phyloP scores from a whole-genome alignment of 2,797 vertebrate genomes.

The Phrynocephalus forsythii region DNA sequence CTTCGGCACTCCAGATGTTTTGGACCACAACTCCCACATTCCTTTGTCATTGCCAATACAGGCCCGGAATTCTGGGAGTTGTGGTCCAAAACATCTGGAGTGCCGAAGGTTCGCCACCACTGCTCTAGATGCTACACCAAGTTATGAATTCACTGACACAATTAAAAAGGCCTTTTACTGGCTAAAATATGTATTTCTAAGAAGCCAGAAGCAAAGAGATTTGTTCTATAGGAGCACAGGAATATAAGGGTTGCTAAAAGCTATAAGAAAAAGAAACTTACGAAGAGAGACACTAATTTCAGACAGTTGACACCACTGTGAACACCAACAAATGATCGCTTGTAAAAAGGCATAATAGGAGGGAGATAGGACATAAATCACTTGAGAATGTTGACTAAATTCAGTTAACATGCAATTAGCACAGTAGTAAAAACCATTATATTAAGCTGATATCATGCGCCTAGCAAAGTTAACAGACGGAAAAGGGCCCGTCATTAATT shows the following conservation, averaged over 20 bases:
- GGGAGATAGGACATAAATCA: conserved; percentile 57
- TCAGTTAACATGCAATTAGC: conserved; percentile 70
- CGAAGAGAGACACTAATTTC: conserved; percentile 75
- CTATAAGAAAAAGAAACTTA: conserved; percentile 75
- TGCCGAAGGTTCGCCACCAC: too few species aligned
- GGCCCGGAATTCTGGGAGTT: too few species aligned
- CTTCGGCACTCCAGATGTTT: too few species aligned
- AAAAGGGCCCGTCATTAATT: conserved; percentile 39
- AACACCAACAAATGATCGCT: conserved; percentile 75
- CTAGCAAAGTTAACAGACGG: conserved; percentile 51
- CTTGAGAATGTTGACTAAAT: conserved; percentile 58
- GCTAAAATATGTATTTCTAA: conserved; percentile 41
- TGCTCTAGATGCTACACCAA: not conserved
- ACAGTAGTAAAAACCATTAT: conserved; percentile 65
- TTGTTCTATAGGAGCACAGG: conserved; percentile 57
- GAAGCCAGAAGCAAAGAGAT: conserved; percentile 50
- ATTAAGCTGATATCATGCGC: conserved; percentile 63
- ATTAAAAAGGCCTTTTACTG: conserved; percentile 44
- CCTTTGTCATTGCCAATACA: too few species aligned
- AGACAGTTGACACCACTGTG: conserved; percentile 76
- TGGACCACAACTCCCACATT: too few species aligned
- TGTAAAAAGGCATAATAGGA: conserved; percentile 76
- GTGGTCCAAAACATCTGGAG: too few species aligned
- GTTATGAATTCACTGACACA: conserved; percentile 35
- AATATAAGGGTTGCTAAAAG: conserved; percentile 60